Evolutionary conservation across 2,113 vertebrate species (phyloP), one percentile per base, ranked within the genome.

Genomic region (Nerophis lumbriciformis): DNA sequence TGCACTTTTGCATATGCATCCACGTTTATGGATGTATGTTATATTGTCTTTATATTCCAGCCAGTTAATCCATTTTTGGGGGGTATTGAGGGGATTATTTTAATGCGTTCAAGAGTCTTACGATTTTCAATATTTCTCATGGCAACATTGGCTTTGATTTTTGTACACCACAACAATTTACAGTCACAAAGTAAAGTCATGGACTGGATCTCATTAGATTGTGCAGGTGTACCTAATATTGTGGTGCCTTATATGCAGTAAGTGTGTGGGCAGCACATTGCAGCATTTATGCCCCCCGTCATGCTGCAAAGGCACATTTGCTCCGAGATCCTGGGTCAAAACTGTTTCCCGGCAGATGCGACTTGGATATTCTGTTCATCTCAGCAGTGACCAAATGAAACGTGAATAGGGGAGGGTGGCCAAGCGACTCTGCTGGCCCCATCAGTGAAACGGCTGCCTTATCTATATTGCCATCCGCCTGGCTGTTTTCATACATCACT

Each of bases 401-500:
- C 75, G 77, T 81, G 85, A 87, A 85, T 65, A 21, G 75, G 49
- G 67, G 63, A 64, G 61, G 83, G 72, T n/a, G 55, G 72, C 2
- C 63, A 21, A 68, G 65, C 71, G 63, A 77, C 76, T 83, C 77
- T 63, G 51, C n/a, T 59, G 67, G 70, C 76, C 83, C 81, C 78
- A 84, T 84, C 85, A 81, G 79, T 66, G 72, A 88, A 87, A 83
- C 61, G 75, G 74, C 80, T 71, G 78, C 86, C 86, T 89, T 91
- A 91, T 91, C 90, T 87, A 87, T 90, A 90, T 90, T 88, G 87
- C 88, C 89, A 88, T 89, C 87, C 84, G 84, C 85, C 86, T 87
- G 75, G 83, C 83, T 84, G 86, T 87, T 88, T 88, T 90, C 89
- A 90, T 90, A 88, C 90, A 88, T 89, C 88, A 89, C 88, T 84